Base-by-base conservation (phyloP, 2,797 vertebrate genomes). In the Poecilia wingei region DNA sequence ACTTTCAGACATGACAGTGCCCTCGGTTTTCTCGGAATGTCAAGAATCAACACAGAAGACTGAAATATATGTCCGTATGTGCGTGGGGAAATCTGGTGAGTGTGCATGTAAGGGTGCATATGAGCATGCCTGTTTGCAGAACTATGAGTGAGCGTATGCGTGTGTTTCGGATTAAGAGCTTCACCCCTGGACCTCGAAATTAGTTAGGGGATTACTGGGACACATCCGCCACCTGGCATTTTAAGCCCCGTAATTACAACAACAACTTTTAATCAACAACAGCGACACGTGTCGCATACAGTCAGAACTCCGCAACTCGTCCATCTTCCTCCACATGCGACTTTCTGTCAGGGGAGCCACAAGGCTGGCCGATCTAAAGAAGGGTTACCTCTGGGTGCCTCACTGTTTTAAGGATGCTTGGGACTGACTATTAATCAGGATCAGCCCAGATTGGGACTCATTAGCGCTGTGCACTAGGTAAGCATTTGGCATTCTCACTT, bases 261-360 rank as follows among this genome's bases (percentile, higher is more conserved):
- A 94, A 93, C 93, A 94, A 94, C 93, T 93, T 93, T 93, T 94
- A 94, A 94, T 94, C 94, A 94, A 93, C 92, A 92, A 92, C 91
- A 92, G 80, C 85, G 82, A 88, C 90, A 89, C 89, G 90, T 90
- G 87, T 88, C 87, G 83, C 84, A 89, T 92, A 92, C 85, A 91
- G 90, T 92, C 80, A 88, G 79, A 91, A 87, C 82, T 79, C 83
- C 59, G 78, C 46, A 74, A 73, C 77, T 83, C 75, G 55, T 72
- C 84, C 74, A 78, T 90, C 82, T 70, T 82, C 79, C 33, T 74
- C 59, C 71, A 74, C 51, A n/a, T 76, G 75, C 28, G 45, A 0
- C 78, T 79, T 45, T 81, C 46, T 61, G 74, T 46, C 36, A 55
- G 68, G 49, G 49, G 49, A 71, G 83, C 80, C 82, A 66, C 16